Base-by-base conservation (phyloP, 2,113 vertebrate genomes). In the Desmodus rotundus region DNA sequence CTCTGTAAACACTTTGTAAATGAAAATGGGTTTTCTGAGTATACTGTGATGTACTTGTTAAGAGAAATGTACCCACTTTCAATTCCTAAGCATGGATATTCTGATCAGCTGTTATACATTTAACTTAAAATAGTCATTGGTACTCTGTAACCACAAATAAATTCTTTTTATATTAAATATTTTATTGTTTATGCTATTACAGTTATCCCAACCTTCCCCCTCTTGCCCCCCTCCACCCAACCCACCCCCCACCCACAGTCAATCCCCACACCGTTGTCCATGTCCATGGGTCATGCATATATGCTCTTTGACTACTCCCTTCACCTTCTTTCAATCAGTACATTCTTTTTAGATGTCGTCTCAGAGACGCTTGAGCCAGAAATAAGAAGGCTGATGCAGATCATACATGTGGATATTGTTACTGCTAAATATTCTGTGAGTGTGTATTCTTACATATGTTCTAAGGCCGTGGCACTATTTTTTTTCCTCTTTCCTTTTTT, bases 311-410 rank as follows among this genome's bases (percentile, higher is more conserved):
- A 63, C 61, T 31, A 63, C 14, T 63, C 28, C 61, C 61, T 31
- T 63, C 28, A 63, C 61, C 28, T 31, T 63, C 61, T 63, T 63
- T 31, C 4, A 63, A 63, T 63, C 61, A 63, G 61, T 63, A 52
- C 95, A 95, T 88, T 26, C 54, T 88, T 54, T 86, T 94, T 67
- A 92, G 87, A 88, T 94, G 58, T 47, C 82, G 91, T 73, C 20
- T 72, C 50, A 63, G 33, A 67, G 20, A 87, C 9, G 67, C 22
- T n/a, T 65, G 52, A 89, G 63, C 28, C 93, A 96, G 52, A 94
- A 91, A 54, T 58, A 74, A 88, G 36, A 87, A 12, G 10, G 56
- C 43, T 43, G 28, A 38, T 45, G 61, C 11, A 16, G 10, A 47
- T 52, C 89, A 93, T 4, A 38, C 61, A 89, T 33, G 68, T 26